Evolutionary conservation across 2,888 invertebrate genomes (phyloP).

Genomic region (Clunio marinus): DNA sequence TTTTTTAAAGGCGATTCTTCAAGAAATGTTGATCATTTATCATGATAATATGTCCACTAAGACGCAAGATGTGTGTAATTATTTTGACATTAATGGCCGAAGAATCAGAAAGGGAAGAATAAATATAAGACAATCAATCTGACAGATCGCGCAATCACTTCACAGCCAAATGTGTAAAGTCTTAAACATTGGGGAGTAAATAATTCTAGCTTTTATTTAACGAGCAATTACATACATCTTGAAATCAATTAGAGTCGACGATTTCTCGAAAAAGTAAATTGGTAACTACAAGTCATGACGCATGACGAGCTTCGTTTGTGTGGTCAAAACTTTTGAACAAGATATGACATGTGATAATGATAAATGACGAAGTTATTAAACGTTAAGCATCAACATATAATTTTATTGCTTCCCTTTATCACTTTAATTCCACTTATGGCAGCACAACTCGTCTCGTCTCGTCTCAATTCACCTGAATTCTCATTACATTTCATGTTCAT

Average conservation of each 20-base stretch:
- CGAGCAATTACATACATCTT: constrained; percentile 24
- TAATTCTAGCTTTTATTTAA: not conserved
- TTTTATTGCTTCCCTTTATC: constrained; percentile 25
- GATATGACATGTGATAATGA: constrained; percentile 25
- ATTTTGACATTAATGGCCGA: constrained; percentile 24
- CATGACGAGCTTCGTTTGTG: not conserved
- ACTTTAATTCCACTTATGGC: too few species aligned
- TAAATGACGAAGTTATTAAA: constrained; percentile 7
- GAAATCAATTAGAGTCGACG: constrained; percentile 12
- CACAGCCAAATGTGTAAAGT: not conserved
- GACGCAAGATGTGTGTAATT: not conserved
- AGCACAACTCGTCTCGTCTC: too few species aligned
- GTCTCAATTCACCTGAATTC: too few species aligned
- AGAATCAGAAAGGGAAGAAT: not conserved
- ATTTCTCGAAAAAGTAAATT: not conserved
- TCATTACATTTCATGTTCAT: not conserved
- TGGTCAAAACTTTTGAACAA: not conserved
- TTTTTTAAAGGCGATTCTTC: not conserved
- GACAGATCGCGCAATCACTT: not conserved
- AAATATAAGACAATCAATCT: not conserved
- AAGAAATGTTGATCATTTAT: not conserved
- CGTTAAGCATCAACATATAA: constrained; percentile 3
- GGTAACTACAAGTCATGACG: too few species aligned
- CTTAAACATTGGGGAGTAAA: too few species aligned
- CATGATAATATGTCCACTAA: constrained; percentile 8